Percentiles rank a stretch among this genome's conserved stretches.
These are phyloP conservation scores for Acrossocheilus fasciatus DNA, from an alignment of 2,797 vertebrate species.

Conservation along the genomic window DNA sequence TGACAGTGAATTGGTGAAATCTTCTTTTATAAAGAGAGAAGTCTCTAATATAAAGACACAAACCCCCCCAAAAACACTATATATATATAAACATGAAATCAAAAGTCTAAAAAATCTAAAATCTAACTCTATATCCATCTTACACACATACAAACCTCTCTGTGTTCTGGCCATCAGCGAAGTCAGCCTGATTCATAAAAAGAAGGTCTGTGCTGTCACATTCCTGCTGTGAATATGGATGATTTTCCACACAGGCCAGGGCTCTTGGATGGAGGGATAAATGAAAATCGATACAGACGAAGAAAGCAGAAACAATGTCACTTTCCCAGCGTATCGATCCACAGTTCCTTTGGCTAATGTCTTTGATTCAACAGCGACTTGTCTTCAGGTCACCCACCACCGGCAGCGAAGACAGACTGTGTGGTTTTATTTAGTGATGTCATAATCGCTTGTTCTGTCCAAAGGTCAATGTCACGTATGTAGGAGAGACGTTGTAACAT, in stretches of 20 bases:
- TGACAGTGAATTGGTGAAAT: background rate
- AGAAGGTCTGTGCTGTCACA: background rate
- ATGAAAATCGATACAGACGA: constrained; percentile 51
- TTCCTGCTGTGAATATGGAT: constrained; percentile 45
- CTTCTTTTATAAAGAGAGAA: too few relatives aligned
- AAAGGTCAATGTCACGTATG: background rate
- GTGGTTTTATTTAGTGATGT: background rate
- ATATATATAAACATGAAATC: background rate
- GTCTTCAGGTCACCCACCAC: constrained; percentile 18
- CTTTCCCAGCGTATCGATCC: constrained; percentile 21
- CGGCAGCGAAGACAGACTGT: background rate
- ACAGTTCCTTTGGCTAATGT: constrained; percentile 12
- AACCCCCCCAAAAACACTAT: too few relatives aligned
- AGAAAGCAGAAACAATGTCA: constrained; percentile 46
- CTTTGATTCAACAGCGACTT: constrained; percentile 12
- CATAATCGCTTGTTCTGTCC: background rate
- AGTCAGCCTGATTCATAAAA: constrained; percentile 5
- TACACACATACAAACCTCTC: background rate
- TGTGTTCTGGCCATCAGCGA: background rate
- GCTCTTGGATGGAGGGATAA: constrained; percentile 34
- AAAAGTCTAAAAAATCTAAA: too few relatives aligned
- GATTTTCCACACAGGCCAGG: constrained; percentile 15
- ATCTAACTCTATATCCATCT: background rate
- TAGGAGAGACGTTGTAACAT: background rate
- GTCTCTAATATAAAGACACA: too few relatives aligned